These are phyloP conservation scores for Agrochola lychnidis DNA, from an alignment of 2,888 invertebrate species.

Conservation along the genomic window DNA sequence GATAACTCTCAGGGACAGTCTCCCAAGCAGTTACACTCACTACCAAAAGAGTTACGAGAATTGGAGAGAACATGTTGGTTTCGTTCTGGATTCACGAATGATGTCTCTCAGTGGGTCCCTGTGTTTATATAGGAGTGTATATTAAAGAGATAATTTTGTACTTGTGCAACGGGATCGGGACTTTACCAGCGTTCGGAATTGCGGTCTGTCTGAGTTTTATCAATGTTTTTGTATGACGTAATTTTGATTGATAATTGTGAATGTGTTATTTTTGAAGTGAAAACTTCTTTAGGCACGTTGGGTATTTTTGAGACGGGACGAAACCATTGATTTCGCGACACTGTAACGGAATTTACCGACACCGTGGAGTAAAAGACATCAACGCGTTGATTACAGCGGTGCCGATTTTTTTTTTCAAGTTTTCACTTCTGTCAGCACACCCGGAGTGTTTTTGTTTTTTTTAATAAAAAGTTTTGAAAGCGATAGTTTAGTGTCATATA, in stretches of 20 bases:
- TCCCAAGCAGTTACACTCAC: conserved; percentile 42
- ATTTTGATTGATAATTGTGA: neutral
- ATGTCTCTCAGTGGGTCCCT: conserved; percentile 8
- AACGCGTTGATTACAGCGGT: too few relatives aligned
- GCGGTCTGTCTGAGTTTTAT: conserved; percentile 17
- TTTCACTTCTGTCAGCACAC: too few relatives aligned
- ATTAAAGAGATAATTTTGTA: conserved; percentile 16
- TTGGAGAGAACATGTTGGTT: conserved; percentile 42
- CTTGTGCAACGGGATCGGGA: neutral
- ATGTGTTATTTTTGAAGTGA: too few relatives aligned
- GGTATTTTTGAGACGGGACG: too few relatives aligned
- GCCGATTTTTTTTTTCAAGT: too few relatives aligned
- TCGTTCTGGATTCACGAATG: conserved; percentile 31
- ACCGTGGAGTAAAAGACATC: too few relatives aligned
- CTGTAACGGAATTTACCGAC: too few relatives aligned
- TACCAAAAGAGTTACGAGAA: conserved; percentile 32
- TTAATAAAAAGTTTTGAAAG: too few relatives aligned
- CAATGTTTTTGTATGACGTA: conserved; percentile 7
- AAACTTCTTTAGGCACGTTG: too few relatives aligned
- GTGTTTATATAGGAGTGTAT: conserved; percentile 28
- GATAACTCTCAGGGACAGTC: neutral
- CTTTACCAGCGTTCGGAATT: conserved; percentile 35
- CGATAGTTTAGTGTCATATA: too few relatives aligned
- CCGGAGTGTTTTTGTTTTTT: too few relatives aligned
- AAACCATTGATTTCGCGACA: too few relatives aligned